phyloP scores from a whole-genome alignment of 2,888 invertebrate genomes.

The Cerceris ruficornis region DNA sequence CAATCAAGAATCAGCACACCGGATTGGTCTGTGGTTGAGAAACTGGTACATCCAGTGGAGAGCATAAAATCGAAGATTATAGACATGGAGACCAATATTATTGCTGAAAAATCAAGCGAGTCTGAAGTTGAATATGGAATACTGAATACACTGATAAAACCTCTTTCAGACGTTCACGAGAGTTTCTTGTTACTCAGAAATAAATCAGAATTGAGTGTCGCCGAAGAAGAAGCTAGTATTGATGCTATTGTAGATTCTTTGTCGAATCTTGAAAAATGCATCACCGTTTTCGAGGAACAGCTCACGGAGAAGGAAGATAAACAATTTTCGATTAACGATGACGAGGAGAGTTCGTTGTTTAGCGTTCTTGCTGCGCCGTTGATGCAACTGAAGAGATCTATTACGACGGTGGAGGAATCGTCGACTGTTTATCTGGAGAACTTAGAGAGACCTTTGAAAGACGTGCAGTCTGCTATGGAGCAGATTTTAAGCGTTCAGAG shows the following conservation, averaged over 20 bases:
- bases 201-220: constrained; percentile 21
- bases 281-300: constrained; percentile 65
- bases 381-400: constrained; percentile 55
- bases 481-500: constrained; percentile 15
- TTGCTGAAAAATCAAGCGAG: constrained; percentile 1
- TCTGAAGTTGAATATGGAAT: constrained; percentile 37
- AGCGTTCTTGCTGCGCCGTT: constrained; percentile 49
- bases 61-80: constrained; percentile 50
- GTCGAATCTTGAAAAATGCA: constrained; percentile 66
- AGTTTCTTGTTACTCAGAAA: constrained; percentile 52
- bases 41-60: constrained; percentile 54
- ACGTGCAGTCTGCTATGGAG: constrained; percentile 52
- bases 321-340: constrained; percentile 30
- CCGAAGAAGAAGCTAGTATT: constrained; percentile 55
- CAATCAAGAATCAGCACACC: constrained; percentile 30
- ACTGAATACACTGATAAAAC: constrained; percentile 51
- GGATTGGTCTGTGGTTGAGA: constrained; percentile 60
- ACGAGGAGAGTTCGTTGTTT: constrained; percentile 41
- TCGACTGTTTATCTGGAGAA: constrained; percentile 56
- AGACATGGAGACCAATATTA: constrained; percentile 35
- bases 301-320: constrained; percentile 51
- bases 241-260: constrained; percentile 68
- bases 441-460: constrained; percentile 53
- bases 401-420: constrained; percentile 59
- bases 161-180: constrained; percentile 52